These are phyloP conservation scores for Phytoseiulus persimilis DNA, from an alignment of 2,888 invertebrate genomes.

Conservation along the genomic window DNA sequence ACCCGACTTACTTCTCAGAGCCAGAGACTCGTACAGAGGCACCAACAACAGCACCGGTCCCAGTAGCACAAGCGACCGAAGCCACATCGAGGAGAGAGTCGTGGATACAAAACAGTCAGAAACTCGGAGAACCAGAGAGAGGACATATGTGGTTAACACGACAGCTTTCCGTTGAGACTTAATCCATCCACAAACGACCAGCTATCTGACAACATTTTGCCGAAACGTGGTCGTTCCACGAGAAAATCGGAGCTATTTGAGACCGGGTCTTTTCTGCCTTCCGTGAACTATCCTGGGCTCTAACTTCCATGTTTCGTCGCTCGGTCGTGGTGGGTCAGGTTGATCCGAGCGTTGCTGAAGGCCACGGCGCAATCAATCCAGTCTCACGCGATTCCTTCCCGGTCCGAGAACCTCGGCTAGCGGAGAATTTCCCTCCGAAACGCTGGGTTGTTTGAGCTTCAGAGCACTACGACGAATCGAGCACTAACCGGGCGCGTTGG, in stretches of 20 bases:
- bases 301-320: too few species aligned
- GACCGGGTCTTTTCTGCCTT: too few species aligned
- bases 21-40: neutral
- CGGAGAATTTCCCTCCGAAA: too few species aligned
- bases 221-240: neutral
- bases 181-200: neutral
- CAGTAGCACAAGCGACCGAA: neutral
- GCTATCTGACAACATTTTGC: neutral
- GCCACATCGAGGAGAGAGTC: neutral
- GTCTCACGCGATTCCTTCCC: too few species aligned
- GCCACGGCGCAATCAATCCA: too few species aligned
- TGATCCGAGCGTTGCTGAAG: too few species aligned
- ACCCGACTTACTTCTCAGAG: neutral
- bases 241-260: neutral
- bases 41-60: neutral
- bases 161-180: neutral
- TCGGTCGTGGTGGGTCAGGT: too few species aligned
- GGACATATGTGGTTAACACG: neutral
- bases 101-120: neutral
- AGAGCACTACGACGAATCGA: too few species aligned
- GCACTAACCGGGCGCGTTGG: too few species aligned
- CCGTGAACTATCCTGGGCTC: too few species aligned
- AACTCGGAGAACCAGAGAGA: neutral
- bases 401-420: too few species aligned
- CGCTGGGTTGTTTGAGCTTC: too few species aligned